These are phyloP conservation scores for Nylanderia fulva DNA, from an alignment of 1,140 invertebrate genomes.

Conservation along the genomic window DNA sequence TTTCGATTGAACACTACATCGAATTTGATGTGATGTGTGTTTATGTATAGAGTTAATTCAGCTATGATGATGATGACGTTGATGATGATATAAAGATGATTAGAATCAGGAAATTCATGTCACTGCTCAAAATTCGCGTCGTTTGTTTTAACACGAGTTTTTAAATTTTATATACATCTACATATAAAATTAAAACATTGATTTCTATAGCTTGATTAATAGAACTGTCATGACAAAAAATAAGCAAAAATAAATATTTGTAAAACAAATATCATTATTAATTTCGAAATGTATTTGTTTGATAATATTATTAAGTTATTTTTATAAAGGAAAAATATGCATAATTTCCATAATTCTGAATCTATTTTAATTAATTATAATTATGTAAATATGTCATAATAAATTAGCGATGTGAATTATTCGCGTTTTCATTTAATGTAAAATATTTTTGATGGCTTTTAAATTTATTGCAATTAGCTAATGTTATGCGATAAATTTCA, in stretches of 20 bases:
- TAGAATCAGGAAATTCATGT: slow-evolving; percentile 1
- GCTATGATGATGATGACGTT: neutral
- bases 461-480: slow-evolving; percentile 22
- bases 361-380: slow-evolving; percentile 51
- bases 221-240: neutral
- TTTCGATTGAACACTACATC: slow-evolving; percentile 39
- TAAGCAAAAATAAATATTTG: slow-evolving; percentile 21
- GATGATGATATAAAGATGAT: slow-evolving; percentile 26
- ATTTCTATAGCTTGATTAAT: neutral
- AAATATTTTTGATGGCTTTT: slow-evolving; percentile 35
- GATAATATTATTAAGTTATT: slow-evolving; percentile 10
- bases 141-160: neutral
- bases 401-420: slow-evolving; percentile 38
- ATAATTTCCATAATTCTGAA: slow-evolving; percentile 13
- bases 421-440: slow-evolving; percentile 23
- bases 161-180: neutral
- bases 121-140: neutral
- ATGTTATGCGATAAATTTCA: slow-evolving; percentile 28
- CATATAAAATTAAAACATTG: neutral
- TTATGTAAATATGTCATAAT: slow-evolving; percentile 13
- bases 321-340: neutral
- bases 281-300: neutral
- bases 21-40: neutral
- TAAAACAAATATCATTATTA: slow-evolving; percentile 12
- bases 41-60: slow-evolving; percentile 32